Base-by-base conservation (phyloP, 2,113 vertebrate species). In the Sterna hirundo region DNA sequence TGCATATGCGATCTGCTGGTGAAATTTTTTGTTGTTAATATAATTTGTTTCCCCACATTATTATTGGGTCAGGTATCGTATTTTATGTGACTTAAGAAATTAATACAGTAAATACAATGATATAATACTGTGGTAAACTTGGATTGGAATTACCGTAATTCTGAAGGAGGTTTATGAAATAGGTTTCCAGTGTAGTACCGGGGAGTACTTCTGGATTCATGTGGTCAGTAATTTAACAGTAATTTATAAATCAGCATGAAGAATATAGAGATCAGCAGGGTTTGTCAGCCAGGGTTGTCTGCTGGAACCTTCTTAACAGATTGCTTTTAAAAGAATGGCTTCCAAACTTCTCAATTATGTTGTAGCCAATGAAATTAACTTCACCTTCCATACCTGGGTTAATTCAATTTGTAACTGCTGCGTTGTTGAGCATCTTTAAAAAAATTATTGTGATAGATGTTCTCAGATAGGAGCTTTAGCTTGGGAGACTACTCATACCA, bases 221-320 rank as follows among this genome's bases (percentile, higher is more conserved):
- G 51, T 55, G n/a, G 61, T 77, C 86, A 78, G 62, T 83, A 83
- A 89, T 90, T 86, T 81, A 84, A 84, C 15, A 94, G 36, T 82
- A 92, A 93, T 90, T 95, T 91, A 34, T 76, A 91, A 91, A 72
- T 70, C 62, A 74, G 62, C 52, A 54, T 74, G 87, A 88, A 69
- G n/a, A 93, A 34, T 91, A 60, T 46, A 77, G 46, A 89, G 20
- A 85, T 77, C 66, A 80, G 71, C 84, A 62, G 58, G 62, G 38
- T 81, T 86, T 86, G 71, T 71, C 64, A 80, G 54, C 20, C 57
- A 60, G 46, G 6, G 19, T 30, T 91, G 46, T 66, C 54, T 93
- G 46, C 58, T 94, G 70, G 74, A 83, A 44, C n/a, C 32, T 26
- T 85, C 66, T 58, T 90, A 66, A 46, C 47, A 77, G 38, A 60